Percentiles rank a stretch among this genome's conserved stretches.
These are phyloP conservation scores for Microcebus ravelobensis DNA, from an alignment of 2,113 vertebrate species.

Conservation along the genomic window DNA sequence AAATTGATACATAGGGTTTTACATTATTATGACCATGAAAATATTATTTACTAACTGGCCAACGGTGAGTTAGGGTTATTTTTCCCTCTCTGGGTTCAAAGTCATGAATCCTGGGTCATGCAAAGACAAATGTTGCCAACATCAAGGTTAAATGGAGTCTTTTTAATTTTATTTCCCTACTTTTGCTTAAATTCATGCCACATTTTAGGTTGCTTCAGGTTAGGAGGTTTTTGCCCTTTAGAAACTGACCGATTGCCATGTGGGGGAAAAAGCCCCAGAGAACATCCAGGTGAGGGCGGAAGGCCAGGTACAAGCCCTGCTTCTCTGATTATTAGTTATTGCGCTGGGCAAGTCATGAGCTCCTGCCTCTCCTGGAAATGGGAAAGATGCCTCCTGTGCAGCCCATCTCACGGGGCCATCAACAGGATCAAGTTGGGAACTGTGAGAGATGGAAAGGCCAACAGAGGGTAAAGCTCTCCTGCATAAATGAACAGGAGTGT, in stretches of 20 bases:
- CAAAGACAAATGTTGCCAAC: neutral
- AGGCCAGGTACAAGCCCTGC: neutral
- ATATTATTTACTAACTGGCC: neutral
- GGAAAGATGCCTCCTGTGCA: neutral
- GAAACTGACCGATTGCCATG: neutral
- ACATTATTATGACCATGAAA: neutral
- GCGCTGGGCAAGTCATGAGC: neutral
- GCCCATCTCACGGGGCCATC: neutral
- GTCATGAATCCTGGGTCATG: neutral
- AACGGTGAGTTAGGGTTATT: neutral
- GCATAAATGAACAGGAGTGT: rapidly evolving
- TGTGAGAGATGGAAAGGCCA: neutral
- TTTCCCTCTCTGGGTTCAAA: neutral
- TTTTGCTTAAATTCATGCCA: conserved; percentile 28
- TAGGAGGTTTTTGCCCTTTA: neutral
- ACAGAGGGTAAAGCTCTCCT: neutral
- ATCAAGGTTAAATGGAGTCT: neutral
- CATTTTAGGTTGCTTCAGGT: neutral
- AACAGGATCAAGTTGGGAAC: neutral
- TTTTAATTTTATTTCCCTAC: too few species aligned
- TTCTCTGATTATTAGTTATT: neutral
- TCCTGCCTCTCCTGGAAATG: neutral
- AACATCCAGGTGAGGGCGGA: neutral
- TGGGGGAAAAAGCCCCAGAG: neutral
- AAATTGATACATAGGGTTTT: neutral